These are phyloP conservation scores for Mirounga angustirostris DNA, from an alignment of 2,113 vertebrate species.

Conservation along the genomic window DNA sequence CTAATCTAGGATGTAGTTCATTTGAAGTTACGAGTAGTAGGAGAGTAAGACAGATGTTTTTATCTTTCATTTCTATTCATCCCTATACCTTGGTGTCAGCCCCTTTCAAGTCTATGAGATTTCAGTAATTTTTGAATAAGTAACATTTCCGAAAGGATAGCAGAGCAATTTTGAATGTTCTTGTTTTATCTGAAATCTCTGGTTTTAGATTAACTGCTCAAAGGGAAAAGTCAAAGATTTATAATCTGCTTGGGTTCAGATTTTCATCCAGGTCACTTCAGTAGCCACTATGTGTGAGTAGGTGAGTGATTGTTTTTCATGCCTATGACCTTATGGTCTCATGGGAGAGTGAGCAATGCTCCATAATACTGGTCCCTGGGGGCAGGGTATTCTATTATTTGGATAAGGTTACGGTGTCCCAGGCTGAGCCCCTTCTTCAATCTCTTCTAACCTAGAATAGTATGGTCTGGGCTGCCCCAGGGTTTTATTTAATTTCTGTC, in stretches of 20 bases:
- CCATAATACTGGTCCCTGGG: too few relatives aligned
- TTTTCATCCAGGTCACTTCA: neutral
- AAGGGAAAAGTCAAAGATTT: neutral
- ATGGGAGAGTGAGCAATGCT: neutral
- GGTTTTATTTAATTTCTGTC: neutral
- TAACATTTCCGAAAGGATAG: neutral
- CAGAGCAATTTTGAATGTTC: conserved; percentile 23
- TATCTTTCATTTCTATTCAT: conserved; percentile 29
- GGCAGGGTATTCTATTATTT: neutral
- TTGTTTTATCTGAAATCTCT: conserved; percentile 37
- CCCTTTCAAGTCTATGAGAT: neutral
- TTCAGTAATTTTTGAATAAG: conserved; percentile 53
- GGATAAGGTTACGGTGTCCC: neutral
- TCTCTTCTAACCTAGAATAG: neutral
- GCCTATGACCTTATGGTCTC: neutral
- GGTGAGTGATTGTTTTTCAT: neutral
- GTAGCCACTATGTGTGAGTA: neutral
- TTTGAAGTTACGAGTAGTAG: neutral
- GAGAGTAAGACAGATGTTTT: conserved; percentile 15
- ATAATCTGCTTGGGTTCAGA: neutral
- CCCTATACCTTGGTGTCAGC: neutral
- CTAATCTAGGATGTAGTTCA: neutral
- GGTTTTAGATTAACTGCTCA: conserved; percentile 35
- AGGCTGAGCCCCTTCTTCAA: neutral
- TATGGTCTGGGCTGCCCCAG: neutral